Conservation (phyloP, 2,113 vertebrate genomes). For the Tragelaphus scriptus region DNA sequence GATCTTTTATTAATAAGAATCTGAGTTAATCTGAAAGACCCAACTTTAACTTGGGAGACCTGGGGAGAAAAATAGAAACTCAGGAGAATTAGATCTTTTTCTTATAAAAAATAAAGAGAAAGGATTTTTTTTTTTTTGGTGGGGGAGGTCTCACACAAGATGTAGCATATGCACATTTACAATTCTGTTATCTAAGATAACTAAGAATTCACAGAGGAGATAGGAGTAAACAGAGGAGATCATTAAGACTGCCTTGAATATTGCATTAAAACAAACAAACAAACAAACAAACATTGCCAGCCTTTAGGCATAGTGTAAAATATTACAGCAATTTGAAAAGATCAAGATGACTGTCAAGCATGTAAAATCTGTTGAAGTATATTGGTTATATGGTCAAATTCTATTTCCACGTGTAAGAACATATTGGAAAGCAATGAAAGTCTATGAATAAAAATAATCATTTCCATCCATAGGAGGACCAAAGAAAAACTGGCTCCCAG, state of each 20-base stretch:
- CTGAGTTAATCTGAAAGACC: not conserved
- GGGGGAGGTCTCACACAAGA: not conserved
- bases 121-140: not conserved
- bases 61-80: not conserved
- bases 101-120: not conserved
- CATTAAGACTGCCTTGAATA: not conserved
- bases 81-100: not conserved
- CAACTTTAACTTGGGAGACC: not conserved
- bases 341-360: constrained; percentile 29
- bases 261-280: not conserved
- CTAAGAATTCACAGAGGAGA: not conserved
- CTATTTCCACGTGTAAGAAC: not conserved
- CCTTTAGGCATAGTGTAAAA: not conserved
- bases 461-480: not conserved
- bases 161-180: not conserved
- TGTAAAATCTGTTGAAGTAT: constrained; percentile 14
- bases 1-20: not conserved
- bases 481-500: not conserved
- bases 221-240: not conserved
- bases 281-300: not conserved
- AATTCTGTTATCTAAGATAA: not conserved
- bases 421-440: constrained; percentile 1
- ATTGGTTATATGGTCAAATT: not conserved
- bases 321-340: constrained; percentile 28
- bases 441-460: not conserved